These are phyloP conservation scores for Perithous albicinctus DNA, from an alignment of 2,888 invertebrate species.

Conservation along the genomic window DNA sequence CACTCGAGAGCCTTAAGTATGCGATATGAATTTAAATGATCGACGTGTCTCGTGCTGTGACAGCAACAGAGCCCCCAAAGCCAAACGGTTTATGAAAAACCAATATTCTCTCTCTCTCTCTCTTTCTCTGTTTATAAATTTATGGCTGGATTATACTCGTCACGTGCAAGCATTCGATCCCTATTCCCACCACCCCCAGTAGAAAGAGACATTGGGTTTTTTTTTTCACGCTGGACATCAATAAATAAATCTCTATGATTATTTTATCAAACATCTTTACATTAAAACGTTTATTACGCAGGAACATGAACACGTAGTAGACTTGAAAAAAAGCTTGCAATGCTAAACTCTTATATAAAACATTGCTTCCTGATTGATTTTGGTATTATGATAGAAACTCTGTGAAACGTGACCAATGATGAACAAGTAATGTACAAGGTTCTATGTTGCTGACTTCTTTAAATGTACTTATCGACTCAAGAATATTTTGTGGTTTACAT, in stretches of 20 bases:
- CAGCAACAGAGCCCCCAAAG: neutral
- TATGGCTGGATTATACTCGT: conserved; percentile 20
- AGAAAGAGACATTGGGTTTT: neutral
- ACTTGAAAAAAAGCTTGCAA: neutral
- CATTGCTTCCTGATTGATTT: too few relatives aligned
- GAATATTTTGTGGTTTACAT: too few relatives aligned
- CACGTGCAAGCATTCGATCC: conserved; percentile 12
- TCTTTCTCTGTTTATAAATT: conserved; percentile 22
- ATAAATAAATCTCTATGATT: neutral
- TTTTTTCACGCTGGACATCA: conserved; percentile 5
- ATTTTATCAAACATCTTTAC: neutral
- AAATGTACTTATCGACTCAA: too few relatives aligned
- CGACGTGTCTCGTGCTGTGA: neutral
- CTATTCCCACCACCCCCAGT: neutral
- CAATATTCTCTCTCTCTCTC: conserved; percentile 17
- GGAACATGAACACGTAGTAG: neutral
- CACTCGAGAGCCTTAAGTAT: neutral
- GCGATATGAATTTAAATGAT: conserved; percentile 47
- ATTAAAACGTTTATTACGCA: neutral
- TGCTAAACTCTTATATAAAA: too few relatives aligned
- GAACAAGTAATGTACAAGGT: too few relatives aligned
- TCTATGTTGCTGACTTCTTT: too few relatives aligned
- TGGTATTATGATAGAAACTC: too few relatives aligned
- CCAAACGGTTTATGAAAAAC: conserved; percentile 34
- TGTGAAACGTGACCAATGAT: too few relatives aligned